A percentile compares a stretch with the other conserved stretches of the same genome.
These are phyloP conservation scores for Drosophila anceps DNA, from an alignment of 2,888 invertebrate species.

Conservation along the genomic window DNA sequence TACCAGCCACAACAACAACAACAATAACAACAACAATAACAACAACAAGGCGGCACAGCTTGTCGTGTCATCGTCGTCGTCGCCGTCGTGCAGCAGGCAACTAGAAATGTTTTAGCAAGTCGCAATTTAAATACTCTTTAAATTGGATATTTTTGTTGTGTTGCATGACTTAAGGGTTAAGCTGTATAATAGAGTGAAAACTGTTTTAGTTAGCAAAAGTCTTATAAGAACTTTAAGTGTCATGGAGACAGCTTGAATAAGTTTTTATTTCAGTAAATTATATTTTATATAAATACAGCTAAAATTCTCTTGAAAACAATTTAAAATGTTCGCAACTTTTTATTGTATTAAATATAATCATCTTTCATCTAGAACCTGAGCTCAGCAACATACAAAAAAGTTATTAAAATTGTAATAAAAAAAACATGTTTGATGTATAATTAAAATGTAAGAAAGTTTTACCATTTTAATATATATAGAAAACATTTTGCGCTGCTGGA, in stretches of 20 bases:
- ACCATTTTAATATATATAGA: neutral
- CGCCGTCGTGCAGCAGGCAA: conserved; percentile 60
- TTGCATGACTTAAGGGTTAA: neutral
- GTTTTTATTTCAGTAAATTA: no score
- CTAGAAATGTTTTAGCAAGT: neutral
- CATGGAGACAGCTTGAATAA: neutral
- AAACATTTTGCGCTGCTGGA: neutral
- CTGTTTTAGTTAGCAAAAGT: no score
- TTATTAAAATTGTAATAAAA: no score
- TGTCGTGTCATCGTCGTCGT: conserved; percentile 70
- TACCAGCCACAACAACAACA: conserved; percentile 45
- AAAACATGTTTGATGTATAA: no score
- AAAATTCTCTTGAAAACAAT: no score
- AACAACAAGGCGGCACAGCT: conserved; percentile 61
- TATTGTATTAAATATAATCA: no score
- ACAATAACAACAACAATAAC: conserved; percentile 44
- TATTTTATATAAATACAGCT: no score
- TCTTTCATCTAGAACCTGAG: no score
- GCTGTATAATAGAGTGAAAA: no score
- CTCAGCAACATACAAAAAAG: no score
- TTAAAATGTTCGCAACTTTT: no score
- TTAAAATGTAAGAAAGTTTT: no score
- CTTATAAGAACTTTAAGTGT: neutral
- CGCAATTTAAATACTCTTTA: conserved; percentile 35
- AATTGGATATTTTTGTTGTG: neutral